Evolutionary conservation across 2,113 vertebrate species (phyloP), one percentile per base, ranked within the genome.

Genomic region (Hyla sarda): DNA sequence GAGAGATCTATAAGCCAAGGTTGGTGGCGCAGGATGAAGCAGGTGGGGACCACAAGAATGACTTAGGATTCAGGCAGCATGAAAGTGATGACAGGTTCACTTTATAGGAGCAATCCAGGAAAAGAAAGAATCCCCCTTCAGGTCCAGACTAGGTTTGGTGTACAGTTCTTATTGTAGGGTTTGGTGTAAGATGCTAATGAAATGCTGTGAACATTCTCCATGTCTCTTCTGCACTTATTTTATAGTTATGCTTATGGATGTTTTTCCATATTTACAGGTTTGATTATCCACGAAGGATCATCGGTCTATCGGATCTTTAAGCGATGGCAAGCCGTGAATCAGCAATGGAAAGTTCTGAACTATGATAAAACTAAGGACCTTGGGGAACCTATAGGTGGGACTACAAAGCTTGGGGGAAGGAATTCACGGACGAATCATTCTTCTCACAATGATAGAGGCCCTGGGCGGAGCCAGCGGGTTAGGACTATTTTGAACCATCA

Each of bases 281-380:
- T 98, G 87, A 98, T 98, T 86, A 96, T 97, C 91, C 97, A 98
- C 0, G 97, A 98, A 92, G 97, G 97, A 77, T 97, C 97, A 0
- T 97, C 97, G 0, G 97, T 98, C 79, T 98, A 97, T 90, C 95
- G 97, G 71, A 98, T 98, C 91, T 98, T 97, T 88, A 98, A 98
- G 89, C 95, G 97, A 85, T 98, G 97, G 97, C 97, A 97, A 90
- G 97, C 97, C 30, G 97, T 98, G 87, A 98, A 98, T 91, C 97
- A 98, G 90, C 97, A 97, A 87, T 98, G 97, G 97, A 98, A 98
- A 91, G 97, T 98, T 74, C 92, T 98, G 91, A 98, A 98, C 92
- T 98, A 98, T 77, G 96, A 97, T 90, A 98, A 98, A 89, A 94
- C 96, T 56, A 97, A 96, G 92, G 97, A 98, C 94, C 89, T 95